A percentile compares a stretch with the other conserved stretches of the same genome.
Conservation (phyloP, 1,140 invertebrate species). For the Brachystomella parvula region DNA sequence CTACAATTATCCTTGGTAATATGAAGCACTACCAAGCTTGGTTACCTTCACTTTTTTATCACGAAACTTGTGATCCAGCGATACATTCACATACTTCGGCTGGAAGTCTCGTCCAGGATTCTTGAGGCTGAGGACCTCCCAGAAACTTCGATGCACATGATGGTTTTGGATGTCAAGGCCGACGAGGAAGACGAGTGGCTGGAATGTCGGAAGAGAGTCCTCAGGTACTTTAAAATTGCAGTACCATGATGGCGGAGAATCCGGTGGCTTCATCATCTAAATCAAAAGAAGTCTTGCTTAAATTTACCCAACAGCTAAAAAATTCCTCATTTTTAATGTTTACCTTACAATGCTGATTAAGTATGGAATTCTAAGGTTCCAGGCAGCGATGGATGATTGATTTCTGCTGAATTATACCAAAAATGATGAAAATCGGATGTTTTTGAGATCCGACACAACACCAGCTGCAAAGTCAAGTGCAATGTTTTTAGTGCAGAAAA, state of each 20-base stretch:
- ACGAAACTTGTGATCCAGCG: slow-evolving; percentile 74
- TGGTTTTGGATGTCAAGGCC: slow-evolving; percentile 78
- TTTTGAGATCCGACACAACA: too few species aligned
- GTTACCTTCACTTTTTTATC: slow-evolving; percentile 74
- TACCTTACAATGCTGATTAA: too few species aligned
- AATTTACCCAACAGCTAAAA: too few species aligned
- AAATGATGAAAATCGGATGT: too few species aligned
- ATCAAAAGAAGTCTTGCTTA: background rate
- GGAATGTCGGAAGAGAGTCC: slow-evolving; percentile 57
- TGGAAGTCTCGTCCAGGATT: slow-evolving; percentile 77
- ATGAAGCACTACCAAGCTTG: background rate
- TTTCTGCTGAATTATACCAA: too few species aligned
- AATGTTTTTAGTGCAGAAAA: too few species aligned
- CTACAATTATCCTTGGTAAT: background rate
- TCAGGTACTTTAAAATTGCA: slow-evolving; percentile 23
- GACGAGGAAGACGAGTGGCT: slow-evolving; percentile 72
- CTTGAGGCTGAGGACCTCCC: slow-evolving; percentile 77
- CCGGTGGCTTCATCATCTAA: background rate
- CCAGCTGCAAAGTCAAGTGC: too few species aligned
- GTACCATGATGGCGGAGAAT: slow-evolving; percentile 20
- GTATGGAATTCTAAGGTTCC: too few species aligned
- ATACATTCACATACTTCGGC: slow-evolving; percentile 48
- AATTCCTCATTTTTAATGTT: too few species aligned
- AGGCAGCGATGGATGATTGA: too few species aligned
- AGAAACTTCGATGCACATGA: slow-evolving; percentile 77